Evolutionary conservation across 2,797 vertebrate genomes (phyloP).

Genomic region (Micropoecilia bifurca): DNA sequence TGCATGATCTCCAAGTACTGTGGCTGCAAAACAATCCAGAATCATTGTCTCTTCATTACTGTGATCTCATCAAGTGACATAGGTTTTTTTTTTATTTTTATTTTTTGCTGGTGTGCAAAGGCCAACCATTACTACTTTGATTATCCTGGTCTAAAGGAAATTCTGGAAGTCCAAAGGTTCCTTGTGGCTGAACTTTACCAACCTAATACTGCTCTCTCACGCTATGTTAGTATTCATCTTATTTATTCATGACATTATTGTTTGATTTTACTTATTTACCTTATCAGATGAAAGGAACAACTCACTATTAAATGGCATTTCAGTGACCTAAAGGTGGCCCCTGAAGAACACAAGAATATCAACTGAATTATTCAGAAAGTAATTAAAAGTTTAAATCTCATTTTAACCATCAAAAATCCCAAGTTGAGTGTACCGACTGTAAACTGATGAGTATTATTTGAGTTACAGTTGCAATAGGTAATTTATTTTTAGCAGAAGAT

Average conservation of each 20-base stretch:
- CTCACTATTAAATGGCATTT: not conserved
- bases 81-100: not conserved
- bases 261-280: not conserved
- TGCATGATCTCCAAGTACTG: not conserved
- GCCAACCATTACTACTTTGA: not conserved
- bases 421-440: not conserved
- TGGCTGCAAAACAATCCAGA: not conserved
- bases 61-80: not conserved
- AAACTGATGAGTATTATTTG: not conserved
- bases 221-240: not conserved
- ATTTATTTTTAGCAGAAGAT: not conserved
- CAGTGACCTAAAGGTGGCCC: not conserved
- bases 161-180: not conserved
- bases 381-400: not conserved
- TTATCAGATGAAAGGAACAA: not conserved
- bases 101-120: not conserved
- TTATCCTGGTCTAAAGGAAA: not conserved
- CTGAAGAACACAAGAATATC: not conserved
- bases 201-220: not conserved
- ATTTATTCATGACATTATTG: not conserved
- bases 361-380: not conserved
- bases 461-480: not conserved
- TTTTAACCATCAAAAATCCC: not conserved
- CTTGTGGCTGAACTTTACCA: not conserved
- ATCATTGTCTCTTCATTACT: not conserved